Evolutionary conservation across 2,113 vertebrate species (phyloP).

Genomic region (Stegostoma tigrinum): DNA sequence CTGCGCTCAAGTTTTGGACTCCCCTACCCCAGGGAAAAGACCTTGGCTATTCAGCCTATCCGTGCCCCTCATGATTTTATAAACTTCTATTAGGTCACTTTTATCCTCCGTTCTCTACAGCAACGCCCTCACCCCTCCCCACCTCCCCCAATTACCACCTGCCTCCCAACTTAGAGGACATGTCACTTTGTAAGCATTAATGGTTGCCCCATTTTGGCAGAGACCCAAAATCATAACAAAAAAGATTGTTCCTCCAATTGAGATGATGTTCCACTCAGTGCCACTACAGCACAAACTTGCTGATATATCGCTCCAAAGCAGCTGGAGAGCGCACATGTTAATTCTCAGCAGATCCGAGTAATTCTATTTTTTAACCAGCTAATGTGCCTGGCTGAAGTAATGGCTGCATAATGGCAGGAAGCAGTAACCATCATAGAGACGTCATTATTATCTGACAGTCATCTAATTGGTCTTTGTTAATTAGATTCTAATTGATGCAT

Average conservation of each 20-base stretch:
- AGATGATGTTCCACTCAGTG: not conserved
- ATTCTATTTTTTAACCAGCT: not conserved
- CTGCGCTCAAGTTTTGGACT: too few species aligned
- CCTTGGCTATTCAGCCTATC: too few species aligned
- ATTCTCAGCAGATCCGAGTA: not conserved
- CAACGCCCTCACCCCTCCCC: too few species aligned
- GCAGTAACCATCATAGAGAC: not conserved
- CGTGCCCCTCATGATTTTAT: too few species aligned
- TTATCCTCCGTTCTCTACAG: too few species aligned
- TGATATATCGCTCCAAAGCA: not conserved
- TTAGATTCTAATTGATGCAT: not conserved
- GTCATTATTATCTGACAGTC: slow-evolving; percentile 6
- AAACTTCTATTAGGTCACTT: too few species aligned
- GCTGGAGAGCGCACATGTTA: not conserved
- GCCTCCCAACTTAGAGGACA: not conserved
- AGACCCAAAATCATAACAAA: not conserved
- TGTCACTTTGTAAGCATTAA: not conserved
- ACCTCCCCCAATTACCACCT: too few species aligned
- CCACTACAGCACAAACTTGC: not conserved
- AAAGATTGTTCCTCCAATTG: not conserved
- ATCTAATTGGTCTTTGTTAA: not conserved
- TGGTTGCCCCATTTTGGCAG: not conserved
- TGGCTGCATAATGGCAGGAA: not conserved
- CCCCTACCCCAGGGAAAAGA: too few species aligned
- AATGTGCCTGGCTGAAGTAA: not conserved